Evolutionary conservation across 2,797 vertebrate species (phyloP).

Genomic region (Hoplostethus atlanticus): DNA sequence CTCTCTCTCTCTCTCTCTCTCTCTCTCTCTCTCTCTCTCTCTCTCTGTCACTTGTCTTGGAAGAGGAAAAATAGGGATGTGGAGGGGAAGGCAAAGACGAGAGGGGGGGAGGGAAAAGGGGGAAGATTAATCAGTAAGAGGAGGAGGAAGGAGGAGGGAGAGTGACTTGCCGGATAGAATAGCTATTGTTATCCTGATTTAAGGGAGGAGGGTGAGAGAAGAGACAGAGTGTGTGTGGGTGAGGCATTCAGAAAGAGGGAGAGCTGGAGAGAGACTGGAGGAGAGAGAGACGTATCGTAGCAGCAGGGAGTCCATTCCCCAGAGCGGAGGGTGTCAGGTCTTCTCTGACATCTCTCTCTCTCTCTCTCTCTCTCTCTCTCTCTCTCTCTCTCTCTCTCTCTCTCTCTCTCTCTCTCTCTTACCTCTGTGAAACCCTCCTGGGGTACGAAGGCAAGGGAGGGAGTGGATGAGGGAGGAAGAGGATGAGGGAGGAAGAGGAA

Average conservation of each 20-base stretch:
- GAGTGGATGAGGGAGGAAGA: background rate
- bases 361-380: no score
- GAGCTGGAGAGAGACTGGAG: background rate
- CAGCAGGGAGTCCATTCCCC: slow-evolving; percentile 12
- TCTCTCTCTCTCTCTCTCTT: no score
- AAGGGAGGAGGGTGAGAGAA: slow-evolving; percentile 7
- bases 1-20: slow-evolving; percentile 3
- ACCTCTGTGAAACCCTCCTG: no score
- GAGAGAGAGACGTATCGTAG: slow-evolving; percentile 3
- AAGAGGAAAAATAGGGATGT: background rate
- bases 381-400: no score
- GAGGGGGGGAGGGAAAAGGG: slow-evolving; percentile 2
- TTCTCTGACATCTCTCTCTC: no score
- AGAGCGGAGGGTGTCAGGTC: background rate
- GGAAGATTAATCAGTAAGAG: slow-evolving; percentile 5
- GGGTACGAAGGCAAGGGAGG: no score
- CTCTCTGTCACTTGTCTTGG: background rate
- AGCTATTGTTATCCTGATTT: background rate
- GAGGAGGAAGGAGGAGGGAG: slow-evolving; percentile 1
- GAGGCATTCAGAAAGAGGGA: background rate
- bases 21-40: slow-evolving; percentile 8
- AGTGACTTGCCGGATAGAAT: slow-evolving; percentile 2
- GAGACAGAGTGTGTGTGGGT: background rate
- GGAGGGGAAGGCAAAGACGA: slow-evolving; percentile 10
- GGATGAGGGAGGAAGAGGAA: slow-evolving; percentile 7